Evolutionary conservation across 2,888 invertebrate species (phyloP), one percentile per base, ranked within the genome.

Genomic region (Anarsia innoxiella): DNA sequence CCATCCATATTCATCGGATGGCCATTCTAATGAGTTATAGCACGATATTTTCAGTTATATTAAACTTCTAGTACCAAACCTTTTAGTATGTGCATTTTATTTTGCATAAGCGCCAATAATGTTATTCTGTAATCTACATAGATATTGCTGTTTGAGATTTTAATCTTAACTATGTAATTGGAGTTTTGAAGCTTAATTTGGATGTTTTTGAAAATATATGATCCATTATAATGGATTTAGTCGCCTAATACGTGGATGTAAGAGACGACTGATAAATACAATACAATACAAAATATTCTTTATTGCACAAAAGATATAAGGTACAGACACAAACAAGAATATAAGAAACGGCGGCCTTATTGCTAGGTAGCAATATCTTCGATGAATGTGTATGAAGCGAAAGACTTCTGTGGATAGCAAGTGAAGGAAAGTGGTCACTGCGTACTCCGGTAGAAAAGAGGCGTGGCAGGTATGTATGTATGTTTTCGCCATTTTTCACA

Each of bases 1-100:
- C 46, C 52, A 62, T 68, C 59, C 59, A 66, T 66, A 65, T 66
- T 66, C 64, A 67, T 62, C 56, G 53, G 63, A 53, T 55, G 56
- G 56, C 59, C 46, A 47, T 56, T 62, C 57, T 59, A 64, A 66
- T 67, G 64, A 68, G 59, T 64, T 59, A 63, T 49, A 36, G 47
- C 48, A 51, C 49, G 45, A 58, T 57, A 58, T 65, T 64, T 65
- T 59, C 57, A 46, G 55, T 59, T 52, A 64, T 49, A 52, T 50
- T 48, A 49, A 48, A 52, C 48, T 45, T 38, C 36, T 36, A 37
- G 39, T 42, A 27, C 36, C 12, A 29, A 43, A 39, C 43, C 39
- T 40, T 48, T 49, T 45, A 43, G 38, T 45, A 44, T 37, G 42
- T 42, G 42, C 42, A 42, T 42, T 42, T 42, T 37, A 35, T 42